A percentile compares a stretch with the other conserved stretches of the same genome.
phyloP scores from a whole-genome alignment of 2,113 vertebrate genomes.

The Benthochromis sp. region DNA sequence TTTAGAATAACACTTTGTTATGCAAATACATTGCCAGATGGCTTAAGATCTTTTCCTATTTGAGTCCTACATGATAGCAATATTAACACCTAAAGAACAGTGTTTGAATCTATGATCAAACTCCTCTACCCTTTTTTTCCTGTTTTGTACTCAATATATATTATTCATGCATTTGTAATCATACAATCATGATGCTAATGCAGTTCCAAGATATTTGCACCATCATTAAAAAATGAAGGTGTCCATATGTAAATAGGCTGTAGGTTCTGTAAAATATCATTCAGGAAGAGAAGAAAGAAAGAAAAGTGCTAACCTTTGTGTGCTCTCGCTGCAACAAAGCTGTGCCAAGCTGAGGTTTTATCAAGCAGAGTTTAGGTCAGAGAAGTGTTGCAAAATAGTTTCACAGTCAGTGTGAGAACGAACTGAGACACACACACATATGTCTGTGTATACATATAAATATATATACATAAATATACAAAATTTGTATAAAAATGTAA shows the following conservation, averaged over 20 bases:
- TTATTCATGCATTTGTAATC: background rate
- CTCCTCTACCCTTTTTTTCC: background rate
- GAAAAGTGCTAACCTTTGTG: background rate
- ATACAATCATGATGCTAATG: background rate
- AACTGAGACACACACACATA: background rate
- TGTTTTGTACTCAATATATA: background rate
- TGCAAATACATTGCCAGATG: conserved; percentile 27
- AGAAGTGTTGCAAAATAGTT: background rate
- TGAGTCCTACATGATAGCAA: conserved; percentile 1
- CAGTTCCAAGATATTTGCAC: background rate
- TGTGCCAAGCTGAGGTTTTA: background rate
- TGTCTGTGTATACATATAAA: background rate
- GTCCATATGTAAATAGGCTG: background rate
- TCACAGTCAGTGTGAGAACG: background rate
- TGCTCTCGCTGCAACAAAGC: background rate
- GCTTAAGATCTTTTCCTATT: conserved; percentile 9
- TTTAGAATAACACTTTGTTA: conserved; percentile 11
- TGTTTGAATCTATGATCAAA: background rate
- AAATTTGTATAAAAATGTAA: background rate
- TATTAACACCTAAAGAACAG: background rate
- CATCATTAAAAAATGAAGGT: background rate
- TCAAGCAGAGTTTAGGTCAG: background rate
- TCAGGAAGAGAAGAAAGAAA: background rate
- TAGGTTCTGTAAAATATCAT: background rate
- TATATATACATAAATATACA: background rate